phyloP scores from a whole-genome alignment of 92 coral and sea anemone species.

The Pocillopora meandrina region DNA sequence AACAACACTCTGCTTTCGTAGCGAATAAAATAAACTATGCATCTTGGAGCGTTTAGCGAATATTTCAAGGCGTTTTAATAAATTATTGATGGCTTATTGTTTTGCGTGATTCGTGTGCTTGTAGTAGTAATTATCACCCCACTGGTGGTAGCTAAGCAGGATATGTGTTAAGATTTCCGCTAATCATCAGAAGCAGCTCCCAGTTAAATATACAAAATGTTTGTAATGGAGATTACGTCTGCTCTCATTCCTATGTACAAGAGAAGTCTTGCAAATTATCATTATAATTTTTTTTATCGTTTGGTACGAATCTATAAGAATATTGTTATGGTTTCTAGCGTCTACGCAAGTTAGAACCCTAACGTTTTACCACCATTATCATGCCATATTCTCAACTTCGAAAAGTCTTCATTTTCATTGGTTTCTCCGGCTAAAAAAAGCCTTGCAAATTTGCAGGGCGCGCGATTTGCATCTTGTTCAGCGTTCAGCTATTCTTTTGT shows the following conservation, averaged over 20 bases:
- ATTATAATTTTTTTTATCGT: no score
- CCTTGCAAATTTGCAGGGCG: no score
- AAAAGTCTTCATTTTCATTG: no score
- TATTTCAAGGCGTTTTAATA: not conserved
- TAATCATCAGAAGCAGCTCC: constrained; percentile 13
- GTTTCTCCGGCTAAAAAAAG: no score
- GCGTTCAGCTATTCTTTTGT: no score
- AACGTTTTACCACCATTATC: no score
- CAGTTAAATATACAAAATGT: constrained; percentile 20
- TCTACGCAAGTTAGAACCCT: no score
- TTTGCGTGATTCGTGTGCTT: constrained; percentile 33
- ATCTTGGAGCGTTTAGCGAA: not conserved
- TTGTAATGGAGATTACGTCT: constrained; percentile 15
- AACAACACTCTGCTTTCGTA: not conserved
- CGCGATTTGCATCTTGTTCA: no score
- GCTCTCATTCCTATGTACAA: not conserved
- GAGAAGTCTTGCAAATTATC: not conserved
- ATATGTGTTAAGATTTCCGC: constrained; percentile 25
- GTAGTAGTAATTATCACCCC: constrained; percentile 32
- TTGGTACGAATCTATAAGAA: no score
- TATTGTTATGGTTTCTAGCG: no score
- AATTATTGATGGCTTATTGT: constrained; percentile 8
- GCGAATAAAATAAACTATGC: not conserved
- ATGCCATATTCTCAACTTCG: no score
- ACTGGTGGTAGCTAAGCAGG: constrained; percentile 23